Base-by-base conservation (phyloP, 2,888 invertebrate species). In the Athetis lepigone region DNA sequence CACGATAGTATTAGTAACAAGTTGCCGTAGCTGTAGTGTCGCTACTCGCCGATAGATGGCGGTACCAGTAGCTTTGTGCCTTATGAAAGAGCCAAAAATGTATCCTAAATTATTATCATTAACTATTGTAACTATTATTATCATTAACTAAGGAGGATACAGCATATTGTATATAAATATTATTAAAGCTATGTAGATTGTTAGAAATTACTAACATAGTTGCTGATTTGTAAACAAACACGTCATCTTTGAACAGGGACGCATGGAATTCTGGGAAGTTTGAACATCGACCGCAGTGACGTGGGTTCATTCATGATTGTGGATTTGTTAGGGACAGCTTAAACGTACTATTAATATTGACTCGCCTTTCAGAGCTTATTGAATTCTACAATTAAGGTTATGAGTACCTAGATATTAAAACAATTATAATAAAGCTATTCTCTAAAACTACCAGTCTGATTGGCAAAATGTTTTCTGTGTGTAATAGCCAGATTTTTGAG, bases 21-120 rank as follows among this genome's bases (percentile, higher is more conserved):
- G 2, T 7, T 13, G 6, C 5, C 0, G 8, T n/a, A n/a, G 11
- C 0, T 1, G 37, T 70, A 75, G 78, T 85, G 66, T 18, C 4
- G 56, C 81, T 72, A 77, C 63, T 81, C 74, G 59, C 73, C 77
- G 58, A 55, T 67, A 82, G 88, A 64, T 81, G 79, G 79, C 78
- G 58, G 4, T 7, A 49, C 2, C 0, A 18, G 45, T 46, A 27
- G 13, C 5, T 36, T 33, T 33, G 13, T 13, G 13, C 13, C 11
- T 33, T 13, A 13, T 2, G 11, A 29, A n/a, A n/a, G n/a, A 18
- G 0, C 3, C 1, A 2, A 5, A 0, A 46, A 47, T 9, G 39
- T 45, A 62, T 64, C 39, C 23, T 25, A 2, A 7, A 37, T 45
- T 45, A 51, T 50, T 63, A 63, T 37, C 33, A 36, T 5, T 16